Base-by-base conservation (phyloP, 2,888 invertebrate genomes). In the Sepioteuthis lessoniana region DNA sequence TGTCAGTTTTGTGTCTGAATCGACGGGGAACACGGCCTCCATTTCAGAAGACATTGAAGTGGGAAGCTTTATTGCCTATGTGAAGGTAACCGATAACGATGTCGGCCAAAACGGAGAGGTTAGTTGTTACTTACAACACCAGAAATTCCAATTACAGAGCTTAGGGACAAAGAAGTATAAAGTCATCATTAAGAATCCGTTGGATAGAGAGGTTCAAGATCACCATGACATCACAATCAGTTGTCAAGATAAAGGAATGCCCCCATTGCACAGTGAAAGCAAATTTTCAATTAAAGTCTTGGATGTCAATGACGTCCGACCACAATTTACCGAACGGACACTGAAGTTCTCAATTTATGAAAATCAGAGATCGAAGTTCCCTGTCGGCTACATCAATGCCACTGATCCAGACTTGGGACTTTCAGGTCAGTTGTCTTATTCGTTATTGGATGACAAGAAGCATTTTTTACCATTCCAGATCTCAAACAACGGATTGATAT, bases 131-230 rank as follows among this genome's bases (percentile, higher is more conserved):
- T 76, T 76, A 35, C 76, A 76, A 35, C 76, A 76, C 19, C 76
- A n/a, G n/a, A 76, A 76, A 35, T 76, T 76, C 35, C 76, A 76
- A 35, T n/a, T 76, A 13, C 76, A 76, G n/a, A 76, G n/a, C 35
- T 76, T 76, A 16, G 76, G 76, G 5, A 76, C 76, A 10, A 76
- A 76, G 76, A 76, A 76, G n/a, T 76, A 76, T 76, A 76, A 76
- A 76, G 76, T 76, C 13, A 76, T 76, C n/a, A 76, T 76, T 5
- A 76, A 76, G n/a, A 76, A 76, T 16, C 76, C 76, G n/a, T 35
- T 76, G n/a, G 76, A 76, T n/a, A n/a, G 76, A 35, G 76, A 76
- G n/a, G 76, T 76, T n/a, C 76, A 76, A 76, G 76, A 76, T n/a
- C 76, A 76, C 35, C 76, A 76, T 35, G 76, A 76, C n/a, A 76